Conservation (phyloP, 2,113 vertebrate genomes). For the Spilogale gracilis region DNA sequence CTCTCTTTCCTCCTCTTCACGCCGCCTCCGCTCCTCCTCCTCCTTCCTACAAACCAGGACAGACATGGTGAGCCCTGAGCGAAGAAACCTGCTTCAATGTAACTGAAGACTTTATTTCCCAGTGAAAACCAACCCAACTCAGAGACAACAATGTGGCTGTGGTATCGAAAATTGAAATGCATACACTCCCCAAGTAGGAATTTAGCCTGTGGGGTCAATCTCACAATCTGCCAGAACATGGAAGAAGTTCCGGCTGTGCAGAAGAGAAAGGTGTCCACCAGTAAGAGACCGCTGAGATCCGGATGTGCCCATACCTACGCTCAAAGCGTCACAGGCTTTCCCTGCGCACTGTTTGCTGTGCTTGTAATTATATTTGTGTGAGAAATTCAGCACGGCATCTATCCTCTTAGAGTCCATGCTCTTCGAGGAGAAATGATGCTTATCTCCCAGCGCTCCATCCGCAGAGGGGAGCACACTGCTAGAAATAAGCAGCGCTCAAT, state of each 20-base stretch:
- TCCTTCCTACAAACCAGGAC: constrained; percentile 90
- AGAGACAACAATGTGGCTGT: not conserved
- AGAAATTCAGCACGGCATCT: not conserved
- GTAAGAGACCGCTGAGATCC: not conserved
- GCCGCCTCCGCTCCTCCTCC: constrained; percentile 94
- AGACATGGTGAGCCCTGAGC: not conserved
- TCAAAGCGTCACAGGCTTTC: not conserved
- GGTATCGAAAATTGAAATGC: not conserved
- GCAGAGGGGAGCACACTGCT: not conserved
- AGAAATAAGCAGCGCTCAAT: not conserved
- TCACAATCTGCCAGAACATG: not conserved
- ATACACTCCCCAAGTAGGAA: not conserved
- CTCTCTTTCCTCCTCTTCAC: constrained; percentile 95
- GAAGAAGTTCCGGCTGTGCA: not conserved
- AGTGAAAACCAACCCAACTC: not conserved
- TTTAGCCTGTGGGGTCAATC: not conserved
- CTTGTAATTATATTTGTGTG: not conserved
- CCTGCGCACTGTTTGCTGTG: not conserved
- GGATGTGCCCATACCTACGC: not conserved
- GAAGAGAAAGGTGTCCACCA: not conserved
- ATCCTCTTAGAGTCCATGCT: not conserved
- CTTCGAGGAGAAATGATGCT: not conserved
- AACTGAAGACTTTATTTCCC: not conserved
- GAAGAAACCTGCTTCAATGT: not conserved
- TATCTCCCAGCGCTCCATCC: not conserved